These are phyloP conservation scores for Drosophila lacteicornis DNA, from an alignment of 1,140 invertebrate genomes.

Conservation along the genomic window DNA sequence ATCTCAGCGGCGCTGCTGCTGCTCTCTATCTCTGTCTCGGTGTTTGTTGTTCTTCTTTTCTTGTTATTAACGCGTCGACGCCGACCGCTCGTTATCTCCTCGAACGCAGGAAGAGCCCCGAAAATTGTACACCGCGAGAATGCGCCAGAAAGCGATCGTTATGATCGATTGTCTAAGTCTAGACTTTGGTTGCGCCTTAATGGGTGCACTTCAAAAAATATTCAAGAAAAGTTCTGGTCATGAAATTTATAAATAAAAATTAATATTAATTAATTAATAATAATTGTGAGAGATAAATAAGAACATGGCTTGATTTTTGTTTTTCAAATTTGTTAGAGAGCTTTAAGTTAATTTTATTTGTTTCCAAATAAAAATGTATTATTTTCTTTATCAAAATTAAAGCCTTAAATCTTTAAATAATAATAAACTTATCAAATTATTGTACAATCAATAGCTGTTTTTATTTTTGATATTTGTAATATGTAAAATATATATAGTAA, in stretches of 20 bases:
- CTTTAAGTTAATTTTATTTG: too few relatives aligned
- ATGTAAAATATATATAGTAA: not conserved
- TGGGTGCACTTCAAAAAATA: constrained; percentile 1
- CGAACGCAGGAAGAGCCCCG: constrained; percentile 30
- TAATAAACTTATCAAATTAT: too few relatives aligned
- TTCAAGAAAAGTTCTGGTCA: not conserved
- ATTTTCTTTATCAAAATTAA: too few relatives aligned
- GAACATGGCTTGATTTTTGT: too few relatives aligned
- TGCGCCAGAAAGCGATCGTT: constrained; percentile 1
- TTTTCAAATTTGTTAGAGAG: too few relatives aligned
- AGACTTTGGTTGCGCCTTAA: constrained; percentile 2
- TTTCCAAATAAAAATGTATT: too few relatives aligned
- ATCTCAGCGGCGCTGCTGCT: constrained; percentile 28
- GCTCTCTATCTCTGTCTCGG: constrained; percentile 6
- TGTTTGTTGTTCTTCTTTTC: constrained; percentile 7
- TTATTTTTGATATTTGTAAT: too few relatives aligned
- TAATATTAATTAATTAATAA: too few relatives aligned
- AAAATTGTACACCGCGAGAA: constrained; percentile 47
- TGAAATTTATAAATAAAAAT: too few relatives aligned
- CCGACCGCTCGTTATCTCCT: constrained; percentile 46
- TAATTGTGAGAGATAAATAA: too few relatives aligned
- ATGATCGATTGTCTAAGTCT: constrained; percentile 28
- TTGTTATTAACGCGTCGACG: constrained; percentile 40
- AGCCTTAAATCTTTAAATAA: too few relatives aligned
- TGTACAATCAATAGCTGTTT: not conserved